phyloP scores from a whole-genome alignment of 1,140 invertebrate species.

The Drosophila obscura region DNA sequence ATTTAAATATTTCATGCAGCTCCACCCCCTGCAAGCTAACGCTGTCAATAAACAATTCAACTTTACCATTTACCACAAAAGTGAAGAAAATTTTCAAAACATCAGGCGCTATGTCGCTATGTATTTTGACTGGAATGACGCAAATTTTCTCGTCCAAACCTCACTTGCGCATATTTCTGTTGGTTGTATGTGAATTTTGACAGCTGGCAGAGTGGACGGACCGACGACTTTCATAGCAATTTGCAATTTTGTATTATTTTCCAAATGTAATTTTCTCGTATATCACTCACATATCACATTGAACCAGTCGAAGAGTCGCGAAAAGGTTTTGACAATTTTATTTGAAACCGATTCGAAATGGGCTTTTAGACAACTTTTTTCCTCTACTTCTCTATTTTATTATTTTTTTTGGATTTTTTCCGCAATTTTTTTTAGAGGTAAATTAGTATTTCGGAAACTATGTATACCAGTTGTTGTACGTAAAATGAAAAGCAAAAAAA shows the following conservation, averaged over 20 bases:
- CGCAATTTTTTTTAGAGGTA: constrained; percentile 11
- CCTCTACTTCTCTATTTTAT: constrained; percentile 37
- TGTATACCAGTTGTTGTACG: too few relatives aligned
- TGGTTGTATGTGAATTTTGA: constrained; percentile 48
- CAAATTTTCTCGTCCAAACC: background rate
- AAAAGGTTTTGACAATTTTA: constrained; percentile 54
- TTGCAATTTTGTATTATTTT: constrained; percentile 73
- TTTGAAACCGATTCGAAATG: constrained; percentile 43
- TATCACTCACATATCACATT: constrained; percentile 60
- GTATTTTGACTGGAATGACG: constrained; percentile 44
- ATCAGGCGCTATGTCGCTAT: constrained; percentile 46
- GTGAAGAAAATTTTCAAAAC: constrained; percentile 65
- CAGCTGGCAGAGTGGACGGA: constrained; percentile 33
- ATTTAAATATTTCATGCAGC: constrained; percentile 36
- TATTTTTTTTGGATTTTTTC: constrained; percentile 21
- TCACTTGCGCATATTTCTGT: constrained; percentile 36
- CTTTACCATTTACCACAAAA: constrained; percentile 62
- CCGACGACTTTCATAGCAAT: constrained; percentile 47
- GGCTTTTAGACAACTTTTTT: constrained; percentile 22
- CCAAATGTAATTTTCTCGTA: constrained; percentile 69
- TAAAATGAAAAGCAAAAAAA: background rate
- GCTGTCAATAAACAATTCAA: constrained; percentile 64
- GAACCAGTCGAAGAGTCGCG: background rate
- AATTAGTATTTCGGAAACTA: background rate
- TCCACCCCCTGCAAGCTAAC: constrained; percentile 11